These are phyloP conservation scores for Saguinus imperator DNA, from an alignment of 2,113 vertebrate species.

Conservation along the genomic window DNA sequence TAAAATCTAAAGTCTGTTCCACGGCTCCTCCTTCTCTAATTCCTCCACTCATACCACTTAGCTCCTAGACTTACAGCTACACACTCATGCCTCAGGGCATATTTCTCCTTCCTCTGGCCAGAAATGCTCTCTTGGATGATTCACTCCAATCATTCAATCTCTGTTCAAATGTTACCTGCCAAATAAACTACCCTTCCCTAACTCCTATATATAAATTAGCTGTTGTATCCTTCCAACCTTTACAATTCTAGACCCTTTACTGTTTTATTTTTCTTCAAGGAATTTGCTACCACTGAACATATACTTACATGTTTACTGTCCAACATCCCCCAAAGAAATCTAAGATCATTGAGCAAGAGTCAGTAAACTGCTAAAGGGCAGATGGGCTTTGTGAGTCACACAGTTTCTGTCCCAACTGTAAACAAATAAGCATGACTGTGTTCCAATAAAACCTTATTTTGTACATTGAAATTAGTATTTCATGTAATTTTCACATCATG, in stretches of 20 bases:
- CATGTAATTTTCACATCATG: neutral
- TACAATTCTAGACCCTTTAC: neutral
- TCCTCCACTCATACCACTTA: neutral
- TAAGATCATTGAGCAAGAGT: neutral
- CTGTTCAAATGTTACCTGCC: neutral
- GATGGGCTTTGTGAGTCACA: neutral
- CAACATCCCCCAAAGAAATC: neutral
- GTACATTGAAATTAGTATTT: neutral
- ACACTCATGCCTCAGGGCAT: neutral
- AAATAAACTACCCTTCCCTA: neutral
- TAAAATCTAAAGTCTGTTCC: neutral
- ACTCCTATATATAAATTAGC: neutral
- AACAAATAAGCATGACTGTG: neutral
- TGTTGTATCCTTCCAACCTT: neutral
- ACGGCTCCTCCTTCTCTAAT: neutral
- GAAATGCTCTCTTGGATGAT: neutral
- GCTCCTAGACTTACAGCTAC: neutral
- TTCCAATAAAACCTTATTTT: slow-evolving; percentile 5
- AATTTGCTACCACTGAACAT: neutral
- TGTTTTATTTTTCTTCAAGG: slow-evolving; percentile 4
- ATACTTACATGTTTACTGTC: neutral
- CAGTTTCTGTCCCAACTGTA: neutral
- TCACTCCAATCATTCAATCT: neutral
- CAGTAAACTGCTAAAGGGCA: neutral
- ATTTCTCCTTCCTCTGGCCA: neutral